Evolutionary conservation across 2,113 vertebrate genomes (phyloP).

Genomic region (Symphodus melops): DNA sequence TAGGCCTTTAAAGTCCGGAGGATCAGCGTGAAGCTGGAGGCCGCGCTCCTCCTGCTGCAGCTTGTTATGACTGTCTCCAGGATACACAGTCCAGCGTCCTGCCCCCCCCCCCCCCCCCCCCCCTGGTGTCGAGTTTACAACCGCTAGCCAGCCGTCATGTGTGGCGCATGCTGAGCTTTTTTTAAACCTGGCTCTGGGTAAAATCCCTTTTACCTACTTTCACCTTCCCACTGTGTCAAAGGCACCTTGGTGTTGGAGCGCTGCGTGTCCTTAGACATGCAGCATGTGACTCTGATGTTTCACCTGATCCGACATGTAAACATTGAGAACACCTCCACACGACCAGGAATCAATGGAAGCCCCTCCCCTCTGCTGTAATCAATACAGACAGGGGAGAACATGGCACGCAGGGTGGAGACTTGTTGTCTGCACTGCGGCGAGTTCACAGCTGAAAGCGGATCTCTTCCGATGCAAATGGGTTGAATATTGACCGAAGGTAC

Average conservation of each 20-base stretch:
- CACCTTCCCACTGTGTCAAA: constrained; percentile 55
- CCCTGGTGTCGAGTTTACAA: constrained; percentile 58
- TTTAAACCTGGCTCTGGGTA: constrained; percentile 69
- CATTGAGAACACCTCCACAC: constrained; percentile 4
- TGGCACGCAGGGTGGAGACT: constrained; percentile 11
- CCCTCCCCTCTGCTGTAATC: constrained; percentile 1
- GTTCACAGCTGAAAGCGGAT: constrained; percentile 14
- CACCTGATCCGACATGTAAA: constrained; percentile 24
- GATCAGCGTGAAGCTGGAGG: constrained; percentile 34
- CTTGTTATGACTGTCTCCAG: constrained; percentile 78
- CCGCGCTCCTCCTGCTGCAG: background rate
- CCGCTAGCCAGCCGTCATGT: constrained; percentile 31
- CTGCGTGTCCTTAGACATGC: background rate
- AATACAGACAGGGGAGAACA: constrained; percentile 23
- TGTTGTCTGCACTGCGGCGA: constrained; percentile 48
- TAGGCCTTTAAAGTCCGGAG: background rate
- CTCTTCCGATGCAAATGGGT: constrained; percentile 42
- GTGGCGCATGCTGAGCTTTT: constrained; percentile 54
- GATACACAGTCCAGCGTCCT: constrained; percentile 63
- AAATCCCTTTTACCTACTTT: constrained; percentile 64
- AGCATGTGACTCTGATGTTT: background rate
- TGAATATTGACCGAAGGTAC: constrained; percentile 33
- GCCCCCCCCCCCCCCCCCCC: too few relatives aligned
- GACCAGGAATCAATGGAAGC: background rate
- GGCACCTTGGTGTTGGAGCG: constrained; percentile 59